Base-by-base conservation (phyloP, 2,113 vertebrate genomes). In the Myotis brandtii region DNA sequence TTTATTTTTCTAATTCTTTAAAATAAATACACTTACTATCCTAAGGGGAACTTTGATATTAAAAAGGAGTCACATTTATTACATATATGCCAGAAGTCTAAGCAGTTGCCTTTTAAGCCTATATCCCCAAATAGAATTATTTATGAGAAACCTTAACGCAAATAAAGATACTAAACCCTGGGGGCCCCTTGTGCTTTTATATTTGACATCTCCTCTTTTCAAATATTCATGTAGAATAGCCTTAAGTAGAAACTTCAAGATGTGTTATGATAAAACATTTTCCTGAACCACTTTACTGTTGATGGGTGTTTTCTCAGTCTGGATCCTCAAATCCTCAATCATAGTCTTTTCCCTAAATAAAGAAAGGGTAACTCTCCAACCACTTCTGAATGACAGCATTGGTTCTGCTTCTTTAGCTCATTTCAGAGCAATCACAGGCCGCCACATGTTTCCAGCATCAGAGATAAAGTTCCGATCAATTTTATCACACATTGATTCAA, bases 1-100 rank as follows among this genome's bases (percentile, higher is more conserved):
- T 96, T 94, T 90, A 80, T 95, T 95, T 95, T 97, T 92, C 54
- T 96, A 94, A 93, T 93, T 96, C 56, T 90, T 96, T 95, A 93
- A 93, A 94, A 92, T 91, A 96, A 96, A 94, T 93, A 32, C 23
- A 64, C 30, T 96, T 96, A 86, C 40, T 94, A 43, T 90, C 93
- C 96, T 97, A 92, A 89, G 92, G 95, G 86, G 93, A 97, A 93
- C 80, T 97, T 87, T 83, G 48, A 88, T 96, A 97, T 97, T 97
- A 97, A 97, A 97, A 95, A 96, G 92, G 85, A 95, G 66, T 95
- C 86, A 73, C 70, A 92, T 93, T 95, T 96, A 94, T 95, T 96
- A 96, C 80, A 87, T 87, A 93, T 54, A 92, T 96, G 92, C 83
- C 32, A 72, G 70, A 91, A 93, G 64, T 32, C 82, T 48, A 70